phyloP scores from a whole-genome alignment of 2,888 invertebrate genomes.

The Heteropelma amictum region DNA sequence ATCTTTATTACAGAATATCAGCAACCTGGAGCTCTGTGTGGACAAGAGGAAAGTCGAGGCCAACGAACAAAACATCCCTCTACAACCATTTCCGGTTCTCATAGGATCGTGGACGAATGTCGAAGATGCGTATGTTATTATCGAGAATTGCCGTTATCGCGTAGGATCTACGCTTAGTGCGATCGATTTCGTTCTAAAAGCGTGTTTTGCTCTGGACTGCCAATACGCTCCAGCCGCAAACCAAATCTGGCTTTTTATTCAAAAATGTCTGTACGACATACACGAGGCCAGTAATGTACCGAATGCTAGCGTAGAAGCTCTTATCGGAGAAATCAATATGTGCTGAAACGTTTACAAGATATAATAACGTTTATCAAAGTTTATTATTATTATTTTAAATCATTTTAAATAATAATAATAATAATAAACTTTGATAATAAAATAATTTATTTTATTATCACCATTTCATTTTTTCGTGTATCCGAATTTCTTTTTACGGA shows the following conservation, averaged over 20 bases:
- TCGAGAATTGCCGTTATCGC: not conserved
- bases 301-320: constrained; percentile 8
- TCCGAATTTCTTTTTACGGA: not conserved
- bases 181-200: constrained; percentile 30
- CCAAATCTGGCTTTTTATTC: constrained; percentile 36
- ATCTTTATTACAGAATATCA: not conserved
- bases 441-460: not conserved
- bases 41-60: constrained; percentile 1
- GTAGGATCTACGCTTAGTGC: constrained; percentile 3
- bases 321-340: constrained; percentile 5
- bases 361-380: not conserved
- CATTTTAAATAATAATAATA: too few relatives aligned
- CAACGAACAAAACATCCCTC: not conserved
- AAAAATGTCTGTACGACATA: constrained; percentile 29
- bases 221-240: constrained; percentile 7
- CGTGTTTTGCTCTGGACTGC: constrained; percentile 28
- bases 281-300: not conserved
- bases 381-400: too few relatives aligned
- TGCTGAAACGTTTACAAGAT: not conserved
- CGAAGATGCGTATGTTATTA: constrained; percentile 7
- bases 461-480: not conserved
- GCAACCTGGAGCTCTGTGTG: not conserved
- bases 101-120: constrained; percentile 15
- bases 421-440: too few relatives aligned
- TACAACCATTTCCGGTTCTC: constrained; percentile 17